Percentiles rank a stretch among this genome's conserved stretches.
phyloP scores from a whole-genome alignment of 2,888 invertebrate genomes.

The Eucera pruinosa region DNA sequence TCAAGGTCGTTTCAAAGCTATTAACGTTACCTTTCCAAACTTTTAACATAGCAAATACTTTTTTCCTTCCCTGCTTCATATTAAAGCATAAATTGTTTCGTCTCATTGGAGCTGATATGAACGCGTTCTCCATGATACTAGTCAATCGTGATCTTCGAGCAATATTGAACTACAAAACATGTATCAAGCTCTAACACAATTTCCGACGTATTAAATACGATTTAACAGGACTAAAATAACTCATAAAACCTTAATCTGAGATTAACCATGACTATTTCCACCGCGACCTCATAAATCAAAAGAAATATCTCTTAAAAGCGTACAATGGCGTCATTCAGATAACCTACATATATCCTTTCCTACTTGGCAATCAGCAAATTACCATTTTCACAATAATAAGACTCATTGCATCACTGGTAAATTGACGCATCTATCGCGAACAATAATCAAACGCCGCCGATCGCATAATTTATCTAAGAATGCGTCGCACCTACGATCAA shows the following conservation, averaged over 20 bases:
- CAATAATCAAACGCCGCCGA: constrained; percentile 13
- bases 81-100: too few species aligned
- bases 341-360: constrained; percentile 11
- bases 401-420: constrained; percentile 41
- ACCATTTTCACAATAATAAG: constrained; percentile 28
- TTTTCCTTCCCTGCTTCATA: too few species aligned
- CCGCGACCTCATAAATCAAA: background rate
- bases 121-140: background rate
- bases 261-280: too few species aligned
- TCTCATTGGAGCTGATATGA: too few species aligned
- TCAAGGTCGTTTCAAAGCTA: too few species aligned
- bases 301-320: background rate
- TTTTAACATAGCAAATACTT: too few species aligned
- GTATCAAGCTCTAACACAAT: background rate
- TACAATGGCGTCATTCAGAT: constrained; percentile 4
- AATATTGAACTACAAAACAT: background rate
- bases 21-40: too few species aligned
- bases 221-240: too few species aligned
- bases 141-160: background rate
- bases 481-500: constrained; percentile 57
- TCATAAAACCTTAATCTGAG: too few species aligned
- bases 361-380: constrained; percentile 23
- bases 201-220: too few species aligned
- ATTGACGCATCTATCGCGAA: constrained; percentile 36
- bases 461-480: constrained; percentile 26